Evolutionary conservation across 1,140 invertebrate genomes (phyloP).

Genomic region (Heliothis subflexa): DNA sequence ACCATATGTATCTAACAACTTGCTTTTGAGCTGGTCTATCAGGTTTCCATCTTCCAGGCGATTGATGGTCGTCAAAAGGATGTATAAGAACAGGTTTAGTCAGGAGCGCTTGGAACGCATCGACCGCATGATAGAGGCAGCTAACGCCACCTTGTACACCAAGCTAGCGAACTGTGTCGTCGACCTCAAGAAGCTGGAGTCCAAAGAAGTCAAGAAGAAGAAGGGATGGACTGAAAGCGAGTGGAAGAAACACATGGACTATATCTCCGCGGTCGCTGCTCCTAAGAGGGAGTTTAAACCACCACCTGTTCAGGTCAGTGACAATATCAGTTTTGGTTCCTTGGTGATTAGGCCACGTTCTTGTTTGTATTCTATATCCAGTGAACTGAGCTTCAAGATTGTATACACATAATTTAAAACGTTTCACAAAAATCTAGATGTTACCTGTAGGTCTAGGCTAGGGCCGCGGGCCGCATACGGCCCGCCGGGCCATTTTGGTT

Average conservation of each 20-base stretch:
- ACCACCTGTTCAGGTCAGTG: conserved; percentile 61
- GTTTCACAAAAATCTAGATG: too few relatives aligned
- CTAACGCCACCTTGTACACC: conserved; percentile 73
- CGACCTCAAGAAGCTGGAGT: conserved; percentile 74
- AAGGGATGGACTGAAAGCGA: conserved; percentile 75
- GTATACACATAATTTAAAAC: too few relatives aligned
- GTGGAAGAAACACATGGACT: conserved; percentile 83
- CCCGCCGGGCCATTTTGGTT: too few relatives aligned
- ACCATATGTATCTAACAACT: too few relatives aligned
- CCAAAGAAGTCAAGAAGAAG: conserved; percentile 76
- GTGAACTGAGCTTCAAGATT: too few relatives aligned
- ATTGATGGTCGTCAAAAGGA: conserved; percentile 66
- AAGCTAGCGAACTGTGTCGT: conserved; percentile 77
- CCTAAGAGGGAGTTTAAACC: conserved; percentile 67
- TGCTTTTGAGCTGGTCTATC: too few relatives aligned
- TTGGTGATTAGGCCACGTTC: too few relatives aligned
- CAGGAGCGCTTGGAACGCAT: conserved; percentile 71
- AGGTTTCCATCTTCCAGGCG: conserved; percentile 59
- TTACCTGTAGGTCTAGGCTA: too few relatives aligned
- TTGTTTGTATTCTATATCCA: too few relatives aligned
- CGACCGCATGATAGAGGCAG: conserved; percentile 75
- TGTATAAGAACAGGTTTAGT: conserved; percentile 71
- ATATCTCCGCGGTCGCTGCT: conserved; percentile 71
- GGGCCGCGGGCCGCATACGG: too few relatives aligned
- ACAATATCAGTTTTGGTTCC: too few relatives aligned